Base-by-base conservation (phyloP, 2,113 vertebrate genomes). In the Theristicus caerulescens region DNA sequence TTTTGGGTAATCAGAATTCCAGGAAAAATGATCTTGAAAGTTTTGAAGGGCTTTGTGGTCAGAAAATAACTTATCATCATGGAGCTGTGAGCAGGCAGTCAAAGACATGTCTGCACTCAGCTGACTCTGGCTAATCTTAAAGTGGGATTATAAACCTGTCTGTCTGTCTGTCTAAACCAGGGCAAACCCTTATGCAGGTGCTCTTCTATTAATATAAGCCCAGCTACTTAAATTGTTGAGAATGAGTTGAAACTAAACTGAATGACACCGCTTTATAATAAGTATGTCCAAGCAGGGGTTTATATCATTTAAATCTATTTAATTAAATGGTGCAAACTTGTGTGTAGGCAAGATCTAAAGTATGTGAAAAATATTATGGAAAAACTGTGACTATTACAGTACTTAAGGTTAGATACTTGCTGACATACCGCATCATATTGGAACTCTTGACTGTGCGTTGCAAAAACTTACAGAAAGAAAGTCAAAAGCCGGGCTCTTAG, bases 121-220 rank as follows among this genome's bases (percentile, higher is more conserved):
- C 67, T 88, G 67, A 55, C 79, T 91, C 78, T 80, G 62, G 36
- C 64, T 80, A 73, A 94, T 90, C 72, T 94, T 62, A 70, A 72
- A 73, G 51, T 66, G 51, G 81, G 72, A 58, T 95, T 94, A 91
- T 86, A 90, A 88, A 94, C 86, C 82, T 88, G 79, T 79, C 92
- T 82, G 83, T 73, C 84, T 93, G 89, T 82, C 80, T 91, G 83
- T 82, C 80, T 91, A 81, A 93, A 69, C 47, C 49, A 59, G 79
- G 71, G 32, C 70, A 94, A 94, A 88, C 66, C 67, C 76, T 92
- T 47, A 31, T 11, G 51, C 91, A 83, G 86, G 88, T 95, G 83
- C 71, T 94, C 49, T 57, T 86, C 69, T 73, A 2, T 62, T 90
- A 71, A n/a, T 69, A 6, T 40, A 79, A 94, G 49, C 66, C 85